These are phyloP conservation scores for Karalla daura DNA, from an alignment of 2,797 vertebrate genomes.

Conservation along the genomic window DNA sequence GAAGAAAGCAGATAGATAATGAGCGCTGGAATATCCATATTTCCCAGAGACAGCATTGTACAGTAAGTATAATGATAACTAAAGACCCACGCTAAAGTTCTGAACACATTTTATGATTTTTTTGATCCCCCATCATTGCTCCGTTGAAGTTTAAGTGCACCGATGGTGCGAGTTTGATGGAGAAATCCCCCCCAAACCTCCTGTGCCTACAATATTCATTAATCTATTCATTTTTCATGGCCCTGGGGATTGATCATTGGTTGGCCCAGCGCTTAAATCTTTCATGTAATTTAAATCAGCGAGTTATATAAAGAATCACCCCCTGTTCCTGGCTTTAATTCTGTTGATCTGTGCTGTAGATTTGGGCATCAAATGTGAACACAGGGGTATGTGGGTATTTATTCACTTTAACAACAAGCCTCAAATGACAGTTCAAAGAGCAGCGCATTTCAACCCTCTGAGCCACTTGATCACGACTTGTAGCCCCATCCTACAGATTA, in stretches of 20 bases:
- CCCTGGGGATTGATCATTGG: no score
- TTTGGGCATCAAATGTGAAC: no score
- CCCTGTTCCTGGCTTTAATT: no score
- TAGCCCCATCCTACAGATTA: no score
- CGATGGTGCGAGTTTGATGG: neutral
- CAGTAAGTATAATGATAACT: constrained; percentile 15
- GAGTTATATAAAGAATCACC: no score
- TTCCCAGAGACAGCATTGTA: constrained; percentile 12
- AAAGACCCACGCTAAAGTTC: neutral
- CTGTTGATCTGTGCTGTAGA: no score
- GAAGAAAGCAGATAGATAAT: constrained; percentile 42
- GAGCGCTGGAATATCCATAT: constrained; percentile 44
- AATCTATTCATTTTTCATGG: neutral
- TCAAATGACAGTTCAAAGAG: no score
- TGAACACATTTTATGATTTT: constrained; percentile 6
- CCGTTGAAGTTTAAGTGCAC: neutral
- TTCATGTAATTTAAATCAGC: no score
- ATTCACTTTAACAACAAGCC: no score
- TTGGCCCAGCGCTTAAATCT: no score
- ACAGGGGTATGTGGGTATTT: no score
- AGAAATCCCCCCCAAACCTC: neutral
- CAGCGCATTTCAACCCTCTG: no score
- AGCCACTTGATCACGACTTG: neutral
- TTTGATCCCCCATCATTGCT: neutral
- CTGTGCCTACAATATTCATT: neutral